Conservation (phyloP, 2,113 vertebrate species). For the Passer montanus region DNA sequence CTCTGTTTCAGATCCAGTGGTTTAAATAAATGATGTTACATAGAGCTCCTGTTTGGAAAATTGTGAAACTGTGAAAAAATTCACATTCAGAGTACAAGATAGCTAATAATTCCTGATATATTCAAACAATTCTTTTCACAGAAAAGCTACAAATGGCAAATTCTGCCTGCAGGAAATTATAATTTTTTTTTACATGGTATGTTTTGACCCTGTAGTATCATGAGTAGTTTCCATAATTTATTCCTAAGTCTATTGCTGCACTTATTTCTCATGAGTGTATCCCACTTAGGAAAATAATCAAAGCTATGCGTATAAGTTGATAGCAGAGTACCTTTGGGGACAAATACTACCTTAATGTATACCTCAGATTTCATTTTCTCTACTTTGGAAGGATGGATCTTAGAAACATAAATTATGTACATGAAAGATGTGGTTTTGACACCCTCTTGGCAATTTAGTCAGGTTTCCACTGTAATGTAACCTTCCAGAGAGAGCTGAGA, state of each 20-base stretch:
- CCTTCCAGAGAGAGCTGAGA: not conserved
- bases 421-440: not conserved
- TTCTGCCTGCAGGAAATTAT: not conserved
- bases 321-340: not conserved
- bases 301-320: not conserved
- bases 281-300: not conserved
- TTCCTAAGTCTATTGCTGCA: not conserved
- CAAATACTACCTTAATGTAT: not conserved
- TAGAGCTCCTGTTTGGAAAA: not conserved
- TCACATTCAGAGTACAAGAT: not conserved
- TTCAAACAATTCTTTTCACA: constrained; percentile 12
- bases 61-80: not conserved
- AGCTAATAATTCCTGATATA: constrained; percentile 24
- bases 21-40: not conserved
- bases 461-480: not conserved
- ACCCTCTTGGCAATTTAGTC: not conserved
- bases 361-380: not conserved
- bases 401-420: not conserved
- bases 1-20: not conserved
- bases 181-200: not conserved
- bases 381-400: not conserved
- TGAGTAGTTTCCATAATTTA: not conserved
- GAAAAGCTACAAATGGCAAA: not conserved
- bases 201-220: not conserved
- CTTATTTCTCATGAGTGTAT: not conserved